A percentile compares a stretch with the other conserved stretches of the same genome.
Evolutionary conservation across 35 echinoderm and acorn worm genomes (phyloP).

Genomic region (Stichopus chloronotus): DNA sequence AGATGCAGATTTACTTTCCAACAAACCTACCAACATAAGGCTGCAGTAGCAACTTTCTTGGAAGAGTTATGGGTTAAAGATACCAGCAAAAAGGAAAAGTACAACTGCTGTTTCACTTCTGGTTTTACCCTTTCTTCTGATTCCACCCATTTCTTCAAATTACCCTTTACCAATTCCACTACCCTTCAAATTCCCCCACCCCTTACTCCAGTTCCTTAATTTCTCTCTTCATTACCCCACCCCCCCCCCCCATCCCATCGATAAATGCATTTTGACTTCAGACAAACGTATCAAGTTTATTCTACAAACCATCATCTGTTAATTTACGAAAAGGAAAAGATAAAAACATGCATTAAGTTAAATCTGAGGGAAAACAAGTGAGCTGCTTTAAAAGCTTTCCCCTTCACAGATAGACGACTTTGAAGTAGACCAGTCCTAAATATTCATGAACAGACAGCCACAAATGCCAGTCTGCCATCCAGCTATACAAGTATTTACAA

Average conservation of each 20-base stretch:
- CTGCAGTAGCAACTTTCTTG: too few relatives aligned
- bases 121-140: too few relatives aligned
- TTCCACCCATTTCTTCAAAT: background rate
- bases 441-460: constrained; percentile 1
- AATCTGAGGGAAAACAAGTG: background rate
- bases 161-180: background rate
- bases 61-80: too few relatives aligned
- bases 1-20: too few relatives aligned
- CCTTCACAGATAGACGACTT: background rate
- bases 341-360: background rate
- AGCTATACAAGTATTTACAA: constrained; percentile 51
- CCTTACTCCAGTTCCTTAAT: background rate
- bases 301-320: background rate
- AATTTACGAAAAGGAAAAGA: background rate
- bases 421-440: background rate
- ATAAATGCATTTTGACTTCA: background rate
- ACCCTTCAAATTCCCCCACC: background rate
- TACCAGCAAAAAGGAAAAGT: too few relatives aligned
- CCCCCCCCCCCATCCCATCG: too few relatives aligned
- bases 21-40: too few relatives aligned
- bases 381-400: background rate
- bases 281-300: background rate
- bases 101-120: too few relatives aligned
- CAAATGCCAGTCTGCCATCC: background rate
- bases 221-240: background rate